Evolutionary conservation across 2,888 invertebrate genomes (phyloP), one percentile per base, ranked within the genome.

Genomic region (Drosophila birchii): DNA sequence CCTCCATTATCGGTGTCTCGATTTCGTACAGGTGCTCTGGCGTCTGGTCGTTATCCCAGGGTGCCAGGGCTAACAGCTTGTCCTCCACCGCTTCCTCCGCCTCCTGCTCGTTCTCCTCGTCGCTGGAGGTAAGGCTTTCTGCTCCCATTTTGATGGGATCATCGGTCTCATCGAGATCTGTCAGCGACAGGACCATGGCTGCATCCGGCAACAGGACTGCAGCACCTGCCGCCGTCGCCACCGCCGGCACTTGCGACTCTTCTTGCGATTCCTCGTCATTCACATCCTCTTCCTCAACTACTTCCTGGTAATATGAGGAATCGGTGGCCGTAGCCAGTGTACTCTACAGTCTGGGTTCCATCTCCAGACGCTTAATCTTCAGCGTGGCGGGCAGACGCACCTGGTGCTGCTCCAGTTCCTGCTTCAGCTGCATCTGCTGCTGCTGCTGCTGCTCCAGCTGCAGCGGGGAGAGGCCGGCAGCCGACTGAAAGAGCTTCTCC

Each of bases 401-500:
- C 26, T 84, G 80, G 11, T 88, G 82, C 29, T 79, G 71, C 38
- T 86, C 75, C 20, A 79, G 57, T 20, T 75, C 38, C 34, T 44
- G 23, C 20, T 66, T 73, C 0, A 73, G 72, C 56, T 86, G 81
- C 54, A 81, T 44, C 26, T 78, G 54, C 23, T 69, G 68, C 20
- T 38, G 7, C 20, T 78, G 53, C 26, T 64, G 29, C 38, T 76
- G 73, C 20, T 79, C 77, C 29, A 5, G 29, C 26, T 73, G 75
- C 26, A 77, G 34, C 20, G 38, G 12, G 1, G 29, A 29, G 18
- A 86, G 81, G 56, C 75, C 45, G 7, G 63, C 43, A 3, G 81
- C 74, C 3, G 79, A 69, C 38, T 80, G 88, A 26, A 92, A 90
- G 6, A 93, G 86, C 5, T 91, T 86, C 43, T 88, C 87, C 0